Base-by-base conservation (phyloP, 2,888 invertebrate species). In the Sericinus montela region DNA sequence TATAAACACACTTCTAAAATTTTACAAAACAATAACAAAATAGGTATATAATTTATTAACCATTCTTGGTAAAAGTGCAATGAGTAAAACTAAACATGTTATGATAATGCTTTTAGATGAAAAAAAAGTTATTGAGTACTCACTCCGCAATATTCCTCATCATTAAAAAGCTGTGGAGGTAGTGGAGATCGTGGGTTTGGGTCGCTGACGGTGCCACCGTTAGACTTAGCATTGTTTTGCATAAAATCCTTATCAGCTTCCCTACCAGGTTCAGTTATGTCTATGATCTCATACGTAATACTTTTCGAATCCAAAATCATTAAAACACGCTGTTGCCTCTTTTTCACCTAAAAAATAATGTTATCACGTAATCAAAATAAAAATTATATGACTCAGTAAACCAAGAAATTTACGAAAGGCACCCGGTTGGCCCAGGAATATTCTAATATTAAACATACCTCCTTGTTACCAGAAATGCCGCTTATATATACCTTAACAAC, bases 141-240 rank as follows among this genome's bases (percentile, higher is more conserved):
- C 88, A 97, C 97, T 76, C 98, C 98, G 73, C 97, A 97, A 76
- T 97, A 98, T 58, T 94, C 93, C 9, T 95, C 94, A 55, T 96
- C 97, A 73, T 96, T 96, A 80, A 98, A 98, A 62, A 99, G 91
- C 83, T 99, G 99, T 50, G 98, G 98, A 37, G 98, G 97, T 67
- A 97, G 84, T 43, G 97, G 93, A 63, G 95, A 94, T 73, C 94
- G 92, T 38, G 94, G 93, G 67, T 92, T 92, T 29, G 92, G 91
- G 71, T 94, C 94, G 70, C 93, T 91, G 34, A 93, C 92, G 39
- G 94, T 95, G 52, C 91, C 93, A 45, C 93, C 95, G 71, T 91
- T 91, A 53, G 93, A 91, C 58, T 93, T 95, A 44, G 95, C 92
- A 77, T 97, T 96, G 69, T 92, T 93, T 80, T 97, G 95, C 97